Percentiles rank a stretch among this genome's conserved stretches.
Evolutionary conservation across 2,888 invertebrate genomes (phyloP).

Genomic region (Eumerus sabulonum): DNA sequence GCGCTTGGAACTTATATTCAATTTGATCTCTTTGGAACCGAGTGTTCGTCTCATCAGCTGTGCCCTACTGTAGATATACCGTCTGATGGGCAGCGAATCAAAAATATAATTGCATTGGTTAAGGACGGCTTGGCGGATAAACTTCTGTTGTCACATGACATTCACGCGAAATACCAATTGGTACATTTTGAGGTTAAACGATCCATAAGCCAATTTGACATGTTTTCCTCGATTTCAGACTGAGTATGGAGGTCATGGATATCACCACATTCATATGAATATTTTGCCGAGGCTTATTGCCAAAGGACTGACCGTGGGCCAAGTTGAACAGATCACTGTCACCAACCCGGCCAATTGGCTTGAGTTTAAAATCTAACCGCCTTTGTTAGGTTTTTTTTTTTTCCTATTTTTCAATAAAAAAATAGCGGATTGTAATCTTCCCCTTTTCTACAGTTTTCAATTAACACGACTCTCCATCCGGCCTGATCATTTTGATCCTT

Average conservation of each 20-base stretch:
- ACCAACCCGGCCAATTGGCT: conserved; percentile 88
- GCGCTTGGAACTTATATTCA: conserved; percentile 86
- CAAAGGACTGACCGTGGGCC: conserved; percentile 82
- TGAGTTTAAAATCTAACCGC: conserved; percentile 73
- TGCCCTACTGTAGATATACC: conserved; percentile 85
- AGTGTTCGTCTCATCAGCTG: conserved; percentile 88
- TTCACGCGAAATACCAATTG: conserved; percentile 91
- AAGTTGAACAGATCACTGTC: conserved; percentile 84
- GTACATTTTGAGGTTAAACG: too few relatives aligned
- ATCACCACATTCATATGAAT: conserved; percentile 86
- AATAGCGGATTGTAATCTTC: too few relatives aligned
- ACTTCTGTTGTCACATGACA: conserved; percentile 88
- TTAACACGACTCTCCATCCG: too few relatives aligned
- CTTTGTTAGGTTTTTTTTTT: too few relatives aligned
- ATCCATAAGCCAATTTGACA: too few relatives aligned
- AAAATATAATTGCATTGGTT: conserved; percentile 82
- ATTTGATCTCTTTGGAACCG: conserved; percentile 89
- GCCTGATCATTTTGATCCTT: too few relatives aligned
- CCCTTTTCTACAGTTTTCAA: too few relatives aligned
- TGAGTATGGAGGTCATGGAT: conserved; percentile 90
- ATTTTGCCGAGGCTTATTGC: conserved; percentile 85
- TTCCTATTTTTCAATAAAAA: too few relatives aligned
- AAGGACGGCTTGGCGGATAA: conserved; percentile 83
- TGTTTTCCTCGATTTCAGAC: conserved; percentile 82
- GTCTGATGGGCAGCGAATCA: conserved; percentile 87